A percentile compares a stretch with the other conserved stretches of the same genome.
phyloP scores from a whole-genome alignment of 2,888 invertebrate genomes.

The Coenonympha glycerion region DNA sequence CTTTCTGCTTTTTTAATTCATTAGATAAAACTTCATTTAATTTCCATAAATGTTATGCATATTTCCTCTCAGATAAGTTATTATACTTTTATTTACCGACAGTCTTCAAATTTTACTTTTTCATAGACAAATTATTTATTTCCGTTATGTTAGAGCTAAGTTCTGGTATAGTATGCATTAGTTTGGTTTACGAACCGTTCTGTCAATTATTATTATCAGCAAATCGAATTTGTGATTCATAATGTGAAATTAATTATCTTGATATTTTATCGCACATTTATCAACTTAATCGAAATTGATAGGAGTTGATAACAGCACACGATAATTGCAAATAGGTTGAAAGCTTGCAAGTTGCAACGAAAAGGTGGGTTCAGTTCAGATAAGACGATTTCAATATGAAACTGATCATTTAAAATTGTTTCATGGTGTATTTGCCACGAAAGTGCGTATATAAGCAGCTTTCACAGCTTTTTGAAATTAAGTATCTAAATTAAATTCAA shows the following conservation, averaged over 20 bases:
- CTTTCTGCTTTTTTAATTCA: not conserved
- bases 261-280: not conserved
- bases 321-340: not conserved
- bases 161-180: not conserved
- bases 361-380: too few species aligned
- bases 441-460: too few species aligned
- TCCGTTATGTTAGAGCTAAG: too few species aligned
- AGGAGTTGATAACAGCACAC: not conserved
- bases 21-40: not conserved
- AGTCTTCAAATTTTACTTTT: not conserved
- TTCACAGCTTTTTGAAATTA: too few species aligned
- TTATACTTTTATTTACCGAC: not conserved
- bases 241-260: not conserved
- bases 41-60: not conserved
- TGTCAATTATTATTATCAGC: not conserved
- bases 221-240: not conserved
- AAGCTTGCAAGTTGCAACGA: not conserved
- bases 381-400: not conserved
- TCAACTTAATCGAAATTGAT: not conserved
- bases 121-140: not conserved
- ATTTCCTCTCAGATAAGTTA: not conserved
- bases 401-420: too few species aligned
- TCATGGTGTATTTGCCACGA: too few species aligned
- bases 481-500: too few species aligned
- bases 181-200: not conserved